phyloP scores from a whole-genome alignment of 1,140 invertebrate genomes.

The Acromyrmex heyeri region DNA sequence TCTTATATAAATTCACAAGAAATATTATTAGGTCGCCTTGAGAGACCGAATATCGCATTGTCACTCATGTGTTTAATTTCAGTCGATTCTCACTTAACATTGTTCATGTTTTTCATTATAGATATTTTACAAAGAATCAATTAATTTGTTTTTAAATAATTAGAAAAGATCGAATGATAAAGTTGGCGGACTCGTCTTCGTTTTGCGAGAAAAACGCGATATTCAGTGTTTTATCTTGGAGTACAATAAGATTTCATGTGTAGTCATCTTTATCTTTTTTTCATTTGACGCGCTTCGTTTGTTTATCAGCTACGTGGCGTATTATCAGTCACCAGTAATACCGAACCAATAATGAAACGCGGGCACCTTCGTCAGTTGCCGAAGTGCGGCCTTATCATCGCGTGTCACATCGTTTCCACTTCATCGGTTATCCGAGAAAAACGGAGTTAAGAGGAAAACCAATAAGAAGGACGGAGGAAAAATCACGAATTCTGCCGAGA shows the following conservation, averaged over 20 bases:
- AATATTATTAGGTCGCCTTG: too few species aligned
- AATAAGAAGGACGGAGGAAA: not conserved
- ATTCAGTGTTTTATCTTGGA: not conserved
- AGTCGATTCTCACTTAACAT: too few species aligned
- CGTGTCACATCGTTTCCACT: conserved; percentile 14
- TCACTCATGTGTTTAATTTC: too few species aligned
- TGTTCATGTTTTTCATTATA: too few species aligned
- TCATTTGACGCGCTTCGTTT: not conserved
- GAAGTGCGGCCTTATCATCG: conserved; percentile 34
- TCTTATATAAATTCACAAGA: too few species aligned
- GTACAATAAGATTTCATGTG: not conserved
- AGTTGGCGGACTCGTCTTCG: not conserved
- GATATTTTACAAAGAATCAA: not conserved
- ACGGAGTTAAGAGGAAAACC: not conserved
- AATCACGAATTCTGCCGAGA: not conserved
- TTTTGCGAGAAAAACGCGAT: not conserved
- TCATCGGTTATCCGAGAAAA: not conserved
- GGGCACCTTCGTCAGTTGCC: conserved; percentile 34
- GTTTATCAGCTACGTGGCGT: conserved; percentile 48
- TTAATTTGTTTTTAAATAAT: not conserved
- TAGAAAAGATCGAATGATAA: not conserved
- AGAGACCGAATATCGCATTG: too few species aligned
- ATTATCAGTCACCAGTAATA: conserved; percentile 45
- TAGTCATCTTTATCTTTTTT: not conserved
- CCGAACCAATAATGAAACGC: conserved; percentile 41